Percentiles rank a stretch among this genome's conserved stretches.
phyloP scores from a whole-genome alignment of 2,888 invertebrate genomes.

The Ommatoiulus sabulosus region DNA sequence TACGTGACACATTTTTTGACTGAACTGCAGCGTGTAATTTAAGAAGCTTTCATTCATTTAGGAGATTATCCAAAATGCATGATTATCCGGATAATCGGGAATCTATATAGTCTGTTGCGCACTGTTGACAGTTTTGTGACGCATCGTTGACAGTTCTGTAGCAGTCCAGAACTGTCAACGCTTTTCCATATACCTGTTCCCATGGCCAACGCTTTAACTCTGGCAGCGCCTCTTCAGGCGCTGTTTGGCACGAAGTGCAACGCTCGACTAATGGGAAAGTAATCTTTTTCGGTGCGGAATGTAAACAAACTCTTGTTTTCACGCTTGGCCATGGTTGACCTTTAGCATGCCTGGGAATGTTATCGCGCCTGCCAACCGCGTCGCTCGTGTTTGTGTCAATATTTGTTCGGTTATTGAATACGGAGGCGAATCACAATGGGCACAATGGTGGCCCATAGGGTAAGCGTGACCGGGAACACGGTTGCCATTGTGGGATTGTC shows the following conservation, averaged over 20 bases:
- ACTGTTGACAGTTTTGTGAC: no score
- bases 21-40: no score
- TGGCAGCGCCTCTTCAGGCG: no score
- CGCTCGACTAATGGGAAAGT: neutral
- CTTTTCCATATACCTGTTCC: no score
- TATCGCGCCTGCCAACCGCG: neutral
- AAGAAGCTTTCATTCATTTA: no score
- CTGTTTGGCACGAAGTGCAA: neutral
- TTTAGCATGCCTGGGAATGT: neutral
- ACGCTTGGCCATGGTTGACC: neutral
- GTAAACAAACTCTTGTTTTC: neutral
- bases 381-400: neutral
- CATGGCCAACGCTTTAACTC: no score
- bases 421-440: neutral
- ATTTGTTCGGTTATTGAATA: slow-evolving; percentile 1
- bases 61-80: no score
- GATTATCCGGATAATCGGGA: no score
- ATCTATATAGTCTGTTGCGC: no score
- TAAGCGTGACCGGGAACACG: slow-evolving; percentile 1
- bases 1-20: no score
- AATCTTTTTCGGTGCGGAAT: neutral
- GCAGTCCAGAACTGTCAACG: no score
- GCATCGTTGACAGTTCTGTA: no score
- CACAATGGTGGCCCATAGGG: neutral
- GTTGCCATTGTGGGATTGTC: neutral